Conservation (phyloP, 2,888 invertebrate species). For the Carcina quercana region DNA sequence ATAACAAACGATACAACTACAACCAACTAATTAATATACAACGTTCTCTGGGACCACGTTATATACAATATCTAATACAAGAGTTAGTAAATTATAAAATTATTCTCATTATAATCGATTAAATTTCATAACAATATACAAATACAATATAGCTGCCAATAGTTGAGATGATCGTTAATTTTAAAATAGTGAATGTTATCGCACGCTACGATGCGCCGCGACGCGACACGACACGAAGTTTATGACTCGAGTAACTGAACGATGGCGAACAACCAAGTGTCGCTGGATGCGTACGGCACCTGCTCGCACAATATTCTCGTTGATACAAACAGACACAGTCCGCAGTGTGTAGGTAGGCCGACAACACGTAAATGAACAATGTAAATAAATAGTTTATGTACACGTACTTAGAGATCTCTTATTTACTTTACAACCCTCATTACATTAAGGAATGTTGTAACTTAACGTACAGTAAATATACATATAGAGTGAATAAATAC, state of each 20-base stretch:
- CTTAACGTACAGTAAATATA: slow-evolving; percentile 44
- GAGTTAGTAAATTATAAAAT: slow-evolving; percentile 18
- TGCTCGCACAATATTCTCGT: slow-evolving; percentile 10
- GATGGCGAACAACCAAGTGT: no score
- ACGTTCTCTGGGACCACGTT: slow-evolving; percentile 22
- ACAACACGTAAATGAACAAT: slow-evolving; percentile 44
- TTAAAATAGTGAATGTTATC: no score
- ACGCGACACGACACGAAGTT: no score
- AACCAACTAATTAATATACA: slow-evolving; percentile 20
- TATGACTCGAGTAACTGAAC: no score
- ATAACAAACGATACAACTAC: no score
- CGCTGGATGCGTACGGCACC: slow-evolving; percentile 10
- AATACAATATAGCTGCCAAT: slow-evolving; percentile 54
- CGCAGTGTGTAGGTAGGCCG: slow-evolving; percentile 54
- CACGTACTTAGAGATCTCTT: slow-evolving; percentile 48
- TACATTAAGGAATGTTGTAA: slow-evolving; percentile 56
- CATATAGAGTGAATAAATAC: slow-evolving; percentile 49
- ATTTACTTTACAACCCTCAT: slow-evolving; percentile 58
- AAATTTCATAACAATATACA: slow-evolving; percentile 28
- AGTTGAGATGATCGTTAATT: slow-evolving; percentile 44
- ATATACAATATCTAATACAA: slow-evolving; percentile 10
- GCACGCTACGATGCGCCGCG: no score
- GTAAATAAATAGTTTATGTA: slow-evolving; percentile 51
- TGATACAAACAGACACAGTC: slow-evolving; percentile 10
- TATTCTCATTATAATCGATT: slow-evolving; percentile 14